phyloP scores from a whole-genome alignment of 2,888 invertebrate genomes.

The Campoletis raptor region DNA sequence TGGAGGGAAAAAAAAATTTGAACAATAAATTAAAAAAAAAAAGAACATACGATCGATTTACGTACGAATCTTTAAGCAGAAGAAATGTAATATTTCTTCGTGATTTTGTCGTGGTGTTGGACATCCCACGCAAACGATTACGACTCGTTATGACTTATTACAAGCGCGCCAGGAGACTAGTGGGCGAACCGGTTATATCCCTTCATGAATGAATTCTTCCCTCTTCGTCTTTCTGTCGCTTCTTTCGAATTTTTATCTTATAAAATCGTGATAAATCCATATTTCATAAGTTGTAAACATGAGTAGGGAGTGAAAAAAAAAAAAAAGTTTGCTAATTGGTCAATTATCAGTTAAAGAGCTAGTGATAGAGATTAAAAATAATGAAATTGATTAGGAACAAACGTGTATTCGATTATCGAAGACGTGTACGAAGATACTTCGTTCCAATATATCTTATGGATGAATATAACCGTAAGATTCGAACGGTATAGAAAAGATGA shows the following conservation, averaged over 20 bases:
- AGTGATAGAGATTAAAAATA: neutral
- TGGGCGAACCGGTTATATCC: constrained; percentile 66
- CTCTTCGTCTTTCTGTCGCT: constrained; percentile 50
- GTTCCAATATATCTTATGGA: constrained; percentile 1
- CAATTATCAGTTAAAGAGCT: neutral
- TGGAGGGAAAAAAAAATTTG: too few species aligned
- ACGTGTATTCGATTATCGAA: neutral
- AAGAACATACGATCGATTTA: neutral
- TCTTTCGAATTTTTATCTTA: constrained; percentile 14
- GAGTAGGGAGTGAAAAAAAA: neutral
- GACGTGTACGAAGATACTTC: neutral
- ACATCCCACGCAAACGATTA: constrained; percentile 66
- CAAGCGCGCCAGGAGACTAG: constrained; percentile 64
- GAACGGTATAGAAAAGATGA: constrained; percentile 43
- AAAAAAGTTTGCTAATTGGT: neutral
- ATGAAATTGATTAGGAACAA: neutral
- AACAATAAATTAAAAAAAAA: neutral
- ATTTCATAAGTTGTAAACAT: constrained; percentile 48
- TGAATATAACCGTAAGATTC: constrained; percentile 1
- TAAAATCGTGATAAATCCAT: constrained; percentile 42
- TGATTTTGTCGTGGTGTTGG: constrained; percentile 48
- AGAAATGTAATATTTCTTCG: constrained; percentile 40
- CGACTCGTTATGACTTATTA: constrained; percentile 70
- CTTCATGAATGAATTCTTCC: constrained; percentile 64
- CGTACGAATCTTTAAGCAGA: constrained; percentile 6